phyloP scores from a whole-genome alignment of 2,888 invertebrate genomes.

The Apodemia duryi region DNA sequence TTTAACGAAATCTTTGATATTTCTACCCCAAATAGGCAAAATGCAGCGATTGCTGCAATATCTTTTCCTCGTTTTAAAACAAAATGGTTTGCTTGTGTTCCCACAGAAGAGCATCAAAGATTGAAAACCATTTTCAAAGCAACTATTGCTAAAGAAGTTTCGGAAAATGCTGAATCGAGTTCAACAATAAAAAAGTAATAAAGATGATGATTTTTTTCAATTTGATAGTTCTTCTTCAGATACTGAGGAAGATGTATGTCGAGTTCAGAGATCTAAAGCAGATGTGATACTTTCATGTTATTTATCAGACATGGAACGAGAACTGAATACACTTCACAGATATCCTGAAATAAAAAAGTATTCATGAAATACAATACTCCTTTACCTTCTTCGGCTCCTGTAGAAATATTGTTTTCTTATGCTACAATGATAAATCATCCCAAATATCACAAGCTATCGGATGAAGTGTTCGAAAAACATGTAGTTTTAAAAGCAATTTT shows the following conservation, averaged over 20 bases:
- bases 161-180: constrained; percentile 14
- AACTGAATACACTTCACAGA: constrained; percentile 26
- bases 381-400: constrained; percentile 27
- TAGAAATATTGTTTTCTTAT: constrained; percentile 30
- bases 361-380: constrained; percentile 30
- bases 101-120: constrained; percentile 22
- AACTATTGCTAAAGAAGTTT: constrained; percentile 22
- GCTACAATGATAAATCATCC: constrained; percentile 30
- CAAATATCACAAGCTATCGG: constrained; percentile 25
- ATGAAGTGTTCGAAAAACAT: constrained; percentile 30
- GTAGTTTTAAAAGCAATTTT: constrained; percentile 22
- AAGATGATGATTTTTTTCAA: constrained; percentile 23
- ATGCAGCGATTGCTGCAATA: neutral
- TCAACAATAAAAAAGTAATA: constrained; percentile 15
- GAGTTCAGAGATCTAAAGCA: constrained; percentile 25
- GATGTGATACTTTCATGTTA: constrained; percentile 26
- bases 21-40: neutral
- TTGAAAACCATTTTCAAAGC: constrained; percentile 25
- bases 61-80: neutral
- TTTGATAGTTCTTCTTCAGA: constrained; percentile 24
- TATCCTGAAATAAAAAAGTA: constrained; percentile 28
- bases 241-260: constrained; percentile 21
- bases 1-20: neutral
- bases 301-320: constrained; percentile 25
- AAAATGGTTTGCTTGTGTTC: constrained; percentile 25